A percentile compares a stretch with the other conserved stretches of the same genome.
Evolutionary conservation across 2,888 invertebrate species (phyloP).

Genomic region (Creontiades dilutus): DNA sequence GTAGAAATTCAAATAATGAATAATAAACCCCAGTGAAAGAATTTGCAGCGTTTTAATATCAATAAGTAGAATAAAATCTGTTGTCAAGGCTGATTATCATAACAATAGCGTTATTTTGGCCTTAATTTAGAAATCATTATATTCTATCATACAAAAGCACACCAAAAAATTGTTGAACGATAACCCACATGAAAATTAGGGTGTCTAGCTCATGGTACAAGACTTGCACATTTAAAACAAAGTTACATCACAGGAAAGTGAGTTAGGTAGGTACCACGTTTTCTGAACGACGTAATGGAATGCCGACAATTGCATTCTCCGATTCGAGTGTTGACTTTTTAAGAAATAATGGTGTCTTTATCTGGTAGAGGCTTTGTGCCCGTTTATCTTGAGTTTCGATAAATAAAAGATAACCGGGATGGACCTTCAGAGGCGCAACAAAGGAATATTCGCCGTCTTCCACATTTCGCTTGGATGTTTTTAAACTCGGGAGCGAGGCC

Average conservation of each 20-base stretch:
- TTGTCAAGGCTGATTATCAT: too few species aligned
- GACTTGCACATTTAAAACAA: too few species aligned
- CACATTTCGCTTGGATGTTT: background rate
- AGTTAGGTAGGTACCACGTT: background rate
- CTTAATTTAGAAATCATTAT: too few species aligned
- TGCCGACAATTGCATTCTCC: background rate
- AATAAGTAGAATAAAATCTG: too few species aligned
- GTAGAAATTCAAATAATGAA: too few species aligned
- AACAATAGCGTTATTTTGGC: too few species aligned
- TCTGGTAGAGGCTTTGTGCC: background rate
- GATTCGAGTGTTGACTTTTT: constrained; percentile 6
- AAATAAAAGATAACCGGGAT: constrained; percentile 1
- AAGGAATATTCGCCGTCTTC: background rate
- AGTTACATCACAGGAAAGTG: background rate
- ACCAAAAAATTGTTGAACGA: too few species aligned
- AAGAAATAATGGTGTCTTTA: background rate
- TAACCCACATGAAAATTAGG: too few species aligned
- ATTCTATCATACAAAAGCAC: too few species aligned
- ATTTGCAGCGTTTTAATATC: too few species aligned
- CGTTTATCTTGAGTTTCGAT: constrained; percentile 11
- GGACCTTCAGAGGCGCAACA: background rate
- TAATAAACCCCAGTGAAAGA: too few species aligned
- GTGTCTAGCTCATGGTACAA: too few species aligned
- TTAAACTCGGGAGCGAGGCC: background rate
- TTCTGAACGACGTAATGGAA: background rate